Evolutionary conservation across 2,113 vertebrate species (phyloP).

Genomic region (Aptenodytes forsteri): DNA sequence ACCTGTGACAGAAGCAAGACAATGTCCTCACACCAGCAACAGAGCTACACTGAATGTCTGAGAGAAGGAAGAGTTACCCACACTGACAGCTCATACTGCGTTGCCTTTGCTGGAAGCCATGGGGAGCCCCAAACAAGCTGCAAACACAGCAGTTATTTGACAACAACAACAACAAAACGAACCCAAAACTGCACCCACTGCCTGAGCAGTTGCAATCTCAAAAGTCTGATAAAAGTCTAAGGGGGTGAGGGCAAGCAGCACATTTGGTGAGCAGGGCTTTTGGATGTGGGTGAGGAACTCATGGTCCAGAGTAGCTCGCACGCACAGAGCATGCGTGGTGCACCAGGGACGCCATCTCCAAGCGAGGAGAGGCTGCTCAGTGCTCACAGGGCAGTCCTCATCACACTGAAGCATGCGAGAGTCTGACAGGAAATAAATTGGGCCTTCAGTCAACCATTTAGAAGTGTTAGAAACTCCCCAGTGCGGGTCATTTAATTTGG

Average conservation of each 20-base stretch:
- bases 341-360: neutral
- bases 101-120: neutral
- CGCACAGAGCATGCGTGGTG: neutral
- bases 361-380: neutral
- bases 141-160: neutral
- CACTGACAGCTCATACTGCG: neutral
- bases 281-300: rapidly evolving
- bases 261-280: neutral
- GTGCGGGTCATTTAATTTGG: slow-evolving; percentile 5
- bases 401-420: neutral
- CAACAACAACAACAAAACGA: neutral
- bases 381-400: neutral
- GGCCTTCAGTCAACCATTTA: slow-evolving; percentile 44
- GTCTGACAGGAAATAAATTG: slow-evolving; percentile 51
- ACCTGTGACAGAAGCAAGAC: neutral
- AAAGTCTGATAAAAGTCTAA: neutral
- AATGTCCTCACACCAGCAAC: neutral
- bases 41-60: neutral
- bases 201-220: neutral
- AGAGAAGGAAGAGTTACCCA: neutral
- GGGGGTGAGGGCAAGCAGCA: neutral
- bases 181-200: neutral
- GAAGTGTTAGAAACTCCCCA: neutral
- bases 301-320: neutral
- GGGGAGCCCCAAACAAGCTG: neutral